Evolutionary conservation across 2,113 vertebrate species (phyloP).

Genomic region (Macquaria ambigua): DNA sequence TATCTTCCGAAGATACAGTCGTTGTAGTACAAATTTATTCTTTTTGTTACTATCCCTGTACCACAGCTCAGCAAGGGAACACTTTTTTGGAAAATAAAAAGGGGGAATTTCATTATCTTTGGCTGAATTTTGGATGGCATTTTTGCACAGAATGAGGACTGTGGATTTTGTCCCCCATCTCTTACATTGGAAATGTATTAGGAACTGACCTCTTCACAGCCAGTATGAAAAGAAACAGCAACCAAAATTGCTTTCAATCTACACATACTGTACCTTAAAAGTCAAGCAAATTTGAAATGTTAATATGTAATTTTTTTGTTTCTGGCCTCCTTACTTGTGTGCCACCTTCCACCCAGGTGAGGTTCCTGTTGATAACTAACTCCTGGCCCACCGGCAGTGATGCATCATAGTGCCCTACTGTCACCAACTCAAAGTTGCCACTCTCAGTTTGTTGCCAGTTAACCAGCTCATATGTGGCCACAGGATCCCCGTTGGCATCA

Average conservation of each 20-base stretch:
- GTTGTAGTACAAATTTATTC: no score
- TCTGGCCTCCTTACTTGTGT: slow-evolving; percentile 51
- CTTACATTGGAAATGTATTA: neutral
- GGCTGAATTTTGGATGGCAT: no score
- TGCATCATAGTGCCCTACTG: slow-evolving; percentile 76
- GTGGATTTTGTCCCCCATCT: no score
- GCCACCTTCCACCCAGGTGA: slow-evolving; percentile 68
- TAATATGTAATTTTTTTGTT: neutral
- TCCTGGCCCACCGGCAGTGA: slow-evolving; percentile 67
- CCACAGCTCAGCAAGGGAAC: no score
- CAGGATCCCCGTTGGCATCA: slow-evolving; percentile 74
- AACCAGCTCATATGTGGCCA: slow-evolving; percentile 76
- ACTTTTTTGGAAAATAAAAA: no score
- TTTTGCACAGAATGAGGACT: no score
- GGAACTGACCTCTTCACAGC: neutral
- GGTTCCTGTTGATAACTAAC: slow-evolving; percentile 63
- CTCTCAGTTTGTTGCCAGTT: slow-evolving; percentile 75
- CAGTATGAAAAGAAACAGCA: neutral
- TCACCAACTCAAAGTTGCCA: slow-evolving; percentile 65
- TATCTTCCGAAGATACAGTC: no score
- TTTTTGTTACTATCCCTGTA: no score
- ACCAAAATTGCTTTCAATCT: neutral
- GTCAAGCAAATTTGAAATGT: neutral
- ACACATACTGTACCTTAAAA: no score
- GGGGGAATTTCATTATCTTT: no score